Base-by-base conservation (phyloP, 2,113 vertebrate species). In the Phocoena phocoena region DNA sequence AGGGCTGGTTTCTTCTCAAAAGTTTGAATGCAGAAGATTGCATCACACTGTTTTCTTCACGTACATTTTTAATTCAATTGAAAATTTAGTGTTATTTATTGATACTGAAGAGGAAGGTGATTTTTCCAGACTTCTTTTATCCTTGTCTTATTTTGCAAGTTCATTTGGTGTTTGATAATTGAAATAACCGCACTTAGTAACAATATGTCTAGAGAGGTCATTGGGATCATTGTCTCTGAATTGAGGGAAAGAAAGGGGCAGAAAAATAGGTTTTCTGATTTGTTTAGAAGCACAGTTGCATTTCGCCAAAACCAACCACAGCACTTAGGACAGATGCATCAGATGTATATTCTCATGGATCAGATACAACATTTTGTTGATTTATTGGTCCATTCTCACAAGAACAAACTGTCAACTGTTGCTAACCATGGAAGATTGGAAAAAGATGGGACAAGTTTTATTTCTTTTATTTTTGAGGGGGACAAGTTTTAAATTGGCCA, bases 121-220 rank as follows among this genome's bases (percentile, higher is more conserved):
- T 60, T 85, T 79, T n/a, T 50, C 65, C 58, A 76, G 38, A 47
- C 41, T 47, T 31, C n/a, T 74, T 87, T 90, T 76, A 14, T 68
- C 28, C 38, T 89, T 36, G 9, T 60, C 74, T 92, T 87, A 14
- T 80, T 94, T 96, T 58, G 47, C 70, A 93, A 94, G 81, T 41
- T 90, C 36, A 13, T 71, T 84, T 83, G 5, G 17, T 67, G 26
- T 80, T 94, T 88, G 94, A 65, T 73, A 53, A 70, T n/a, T 73
- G 81, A 88, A 84, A 80, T 76, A 92, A 58, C 50, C 31, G 26
- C 21, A 53, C 6, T 10, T 63, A 17, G 23, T 53, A 86, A 68
- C 5, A 18, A 3, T 26, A 55, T 85, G 36, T 83, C 77, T 85
- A 67, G 73, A 62, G 21, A 83, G 80, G 11, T 79, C 53, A 9